Evolutionary conservation across 2,797 vertebrate species (phyloP), one percentile per base, ranked within the genome.

Genomic region (Heterohyrax brucei): DNA sequence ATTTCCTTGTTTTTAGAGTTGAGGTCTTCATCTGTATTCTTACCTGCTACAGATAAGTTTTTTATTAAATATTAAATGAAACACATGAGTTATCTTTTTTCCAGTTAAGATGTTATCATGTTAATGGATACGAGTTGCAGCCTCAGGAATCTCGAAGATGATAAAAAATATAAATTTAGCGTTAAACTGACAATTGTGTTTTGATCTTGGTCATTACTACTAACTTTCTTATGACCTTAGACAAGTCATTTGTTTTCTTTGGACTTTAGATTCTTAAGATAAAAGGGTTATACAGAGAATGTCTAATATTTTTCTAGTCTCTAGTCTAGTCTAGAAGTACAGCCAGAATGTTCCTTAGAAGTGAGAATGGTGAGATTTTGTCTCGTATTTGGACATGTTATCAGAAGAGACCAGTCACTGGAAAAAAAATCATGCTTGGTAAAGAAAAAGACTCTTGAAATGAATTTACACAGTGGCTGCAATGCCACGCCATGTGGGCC

Each of bases 61-160:
- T 95, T 68, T 33, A 82, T 92, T 66, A 88, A 95, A 86, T 76
- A n/a, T 75, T 88, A 90, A 68, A n/a, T 85, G 79, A 62, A 84
- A 93, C 39, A 79, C n/a, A 39, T 5, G 13, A 19, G 22, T 85
- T 70, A 26, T 59, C 30, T 53, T n/a, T 93, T 93, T 75, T 81
- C 12, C 13, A 18, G 6, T 83, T n/a, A 83, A 88, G 73, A 5
- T 53, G 50, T 53, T 13, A 81, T 13, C 79, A 44, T 59, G 2
- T 84, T 91, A 72, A 53, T 89, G 59, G 89, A 87, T 89, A 80
- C 87, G 50, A 96, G 16, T 26, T 70, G 1, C 48, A 70, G 70
- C 62, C 22, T 4, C 79, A 39, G 91, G 56, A 26, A 12, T 50
- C 53, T 78, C 66, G 89, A 66, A 94, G 46, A 90, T 72, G 19